Percentiles rank a stretch among this genome's conserved stretches.
These are phyloP conservation scores for Himalopsyche japonica DNA, from an alignment of 2,888 invertebrate species.

Conservation along the genomic window DNA sequence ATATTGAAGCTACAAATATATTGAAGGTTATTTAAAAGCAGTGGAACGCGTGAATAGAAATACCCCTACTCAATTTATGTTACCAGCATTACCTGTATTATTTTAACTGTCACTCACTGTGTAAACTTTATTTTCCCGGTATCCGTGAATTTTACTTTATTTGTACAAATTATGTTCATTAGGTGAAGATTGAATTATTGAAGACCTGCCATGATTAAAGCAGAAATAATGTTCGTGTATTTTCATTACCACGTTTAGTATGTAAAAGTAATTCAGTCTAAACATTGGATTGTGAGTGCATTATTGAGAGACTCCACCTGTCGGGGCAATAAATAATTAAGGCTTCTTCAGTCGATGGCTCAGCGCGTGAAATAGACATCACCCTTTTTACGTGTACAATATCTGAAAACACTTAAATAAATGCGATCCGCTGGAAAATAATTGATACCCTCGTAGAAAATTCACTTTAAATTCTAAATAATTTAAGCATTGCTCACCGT, in stretches of 20 bases:
- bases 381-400: slow-evolving; percentile 23
- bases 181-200: neutral
- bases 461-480: slow-evolving; percentile 26
- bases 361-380: slow-evolving; percentile 12
- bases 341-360: slow-evolving; percentile 3
- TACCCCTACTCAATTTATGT: too few species aligned
- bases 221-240: neutral
- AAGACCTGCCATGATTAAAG: neutral
- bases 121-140: too few species aligned
- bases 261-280: slow-evolving; percentile 18
- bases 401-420: slow-evolving; percentile 19
- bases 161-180: neutral
- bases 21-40: too few species aligned
- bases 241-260: slow-evolving; percentile 13
- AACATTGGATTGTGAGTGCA: slow-evolving; percentile 18
- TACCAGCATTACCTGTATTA: too few species aligned
- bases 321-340: slow-evolving; percentile 19
- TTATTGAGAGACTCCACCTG: slow-evolving; percentile 14
- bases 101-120: too few species aligned
- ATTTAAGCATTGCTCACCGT: slow-evolving; percentile 7
- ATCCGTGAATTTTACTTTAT: too few species aligned
- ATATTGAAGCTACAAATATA: too few species aligned
- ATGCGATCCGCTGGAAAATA: slow-evolving; percentile 11
- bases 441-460: slow-evolving; percentile 24
- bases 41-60: too few species aligned